Percentiles rank a stretch among this genome's conserved stretches.
Conservation (phyloP, 2,113 vertebrate genomes). For the Lamprotornis superbus region DNA sequence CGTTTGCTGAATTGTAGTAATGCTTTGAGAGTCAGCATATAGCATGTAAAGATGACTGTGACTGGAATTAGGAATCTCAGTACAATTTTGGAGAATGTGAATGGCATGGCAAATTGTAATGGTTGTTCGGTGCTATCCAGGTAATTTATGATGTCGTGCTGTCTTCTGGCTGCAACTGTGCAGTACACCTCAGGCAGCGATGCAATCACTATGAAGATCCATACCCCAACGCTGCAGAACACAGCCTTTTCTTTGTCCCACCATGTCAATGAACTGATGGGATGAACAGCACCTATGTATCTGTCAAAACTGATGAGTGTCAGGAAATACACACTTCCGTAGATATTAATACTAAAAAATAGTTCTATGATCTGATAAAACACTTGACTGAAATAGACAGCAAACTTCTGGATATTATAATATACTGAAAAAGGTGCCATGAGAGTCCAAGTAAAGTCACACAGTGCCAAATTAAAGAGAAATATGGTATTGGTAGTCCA, state of each 20-base stretch:
- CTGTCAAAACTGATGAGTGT: slow-evolving; percentile 80
- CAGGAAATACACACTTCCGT: slow-evolving; percentile 80
- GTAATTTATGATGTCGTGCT: background rate
- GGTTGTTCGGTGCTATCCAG: slow-evolving; percentile 52
- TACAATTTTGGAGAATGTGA: slow-evolving; percentile 62
- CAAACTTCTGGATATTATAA: slow-evolving; percentile 55
- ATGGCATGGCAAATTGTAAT: slow-evolving; percentile 43
- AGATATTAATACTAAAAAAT: slow-evolving; percentile 79
- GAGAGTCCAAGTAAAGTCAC: slow-evolving; percentile 80
- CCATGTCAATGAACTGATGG: slow-evolving; percentile 76
- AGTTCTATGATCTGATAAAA: slow-evolving; percentile 74
- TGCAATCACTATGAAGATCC: slow-evolving; percentile 60
- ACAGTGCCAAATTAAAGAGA: slow-evolving; percentile 79
- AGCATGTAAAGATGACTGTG: slow-evolving; percentile 70
- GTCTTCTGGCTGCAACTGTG: slow-evolving; percentile 9
- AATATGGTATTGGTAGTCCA: slow-evolving; percentile 73
- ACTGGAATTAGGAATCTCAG: slow-evolving; percentile 75
- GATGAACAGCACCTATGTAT: slow-evolving; percentile 75
- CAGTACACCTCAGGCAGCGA: slow-evolving; percentile 71
- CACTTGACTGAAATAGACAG: background rate
- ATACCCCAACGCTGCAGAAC: slow-evolving; percentile 63
- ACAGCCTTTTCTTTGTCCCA: slow-evolving; percentile 75
- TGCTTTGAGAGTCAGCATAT: slow-evolving; percentile 65
- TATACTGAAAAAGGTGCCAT: slow-evolving; percentile 74
- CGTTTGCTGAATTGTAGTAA: slow-evolving; percentile 52